Base-by-base conservation (phyloP, 2,113 vertebrate genomes). In the Trichechus manatus region DNA sequence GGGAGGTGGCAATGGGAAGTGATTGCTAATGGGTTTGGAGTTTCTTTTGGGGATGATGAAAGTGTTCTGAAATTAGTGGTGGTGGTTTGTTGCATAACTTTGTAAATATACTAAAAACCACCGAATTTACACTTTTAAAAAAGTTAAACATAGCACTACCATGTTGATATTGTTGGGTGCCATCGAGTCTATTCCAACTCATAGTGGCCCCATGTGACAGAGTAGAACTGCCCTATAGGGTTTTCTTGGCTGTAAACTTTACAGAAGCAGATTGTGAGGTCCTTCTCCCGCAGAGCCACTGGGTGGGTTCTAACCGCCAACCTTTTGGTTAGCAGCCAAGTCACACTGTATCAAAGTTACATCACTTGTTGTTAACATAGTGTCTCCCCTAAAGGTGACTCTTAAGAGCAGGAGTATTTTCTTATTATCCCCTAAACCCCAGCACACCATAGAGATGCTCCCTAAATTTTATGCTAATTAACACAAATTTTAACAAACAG, bases 391-490 rank as follows among this genome's bases (percentile, higher is more conserved):
- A 79, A 79, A 36, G 68, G 47, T 82, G 47, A 91, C 74, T 85
- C 27, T 42, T 77, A 77, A 91, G 9, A 75, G 33, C 10, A 39
- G 36, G 19, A 87, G 9, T 59, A 47, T 86, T 44, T 86, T 96
- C 64, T 96, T 75, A 82, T 78, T 87, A n/a, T 59, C 27, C 27
- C 27, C 22, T 42, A 61, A 96, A 94, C 53, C 31, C n/a, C 56
- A 66, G 87, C 6, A 42, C 29, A 6, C 33, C 70, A 56, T 1
- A 17, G 10, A 14, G 1, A 36, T 47, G 3, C 9, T 50, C 74
- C 63, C 50, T 42, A 85, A 90, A 82, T 84, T 7, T 44, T 20
- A 31, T 89, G 36, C 44, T 14, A 50, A 42, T 86, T 86, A 56
- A 80, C 10, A 72, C n/a, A 72, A 20, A 36, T 22, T n/a, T n/a